phyloP scores from a whole-genome alignment of 2,113 vertebrate species.

The Kryptolebias marmoratus region DNA sequence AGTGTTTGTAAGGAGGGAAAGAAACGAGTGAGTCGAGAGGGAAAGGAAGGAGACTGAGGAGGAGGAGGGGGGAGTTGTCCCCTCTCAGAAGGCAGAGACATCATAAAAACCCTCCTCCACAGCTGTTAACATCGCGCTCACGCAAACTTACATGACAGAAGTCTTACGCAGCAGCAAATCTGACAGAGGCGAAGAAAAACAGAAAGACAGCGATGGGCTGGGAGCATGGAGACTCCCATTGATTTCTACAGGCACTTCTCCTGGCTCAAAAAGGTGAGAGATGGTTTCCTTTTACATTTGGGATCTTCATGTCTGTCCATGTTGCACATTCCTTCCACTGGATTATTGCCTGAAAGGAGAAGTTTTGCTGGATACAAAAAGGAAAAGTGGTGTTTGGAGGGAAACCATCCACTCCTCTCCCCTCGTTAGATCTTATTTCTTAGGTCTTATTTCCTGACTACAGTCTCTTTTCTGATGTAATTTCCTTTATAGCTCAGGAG shows the following conservation, averaged over 20 bases:
- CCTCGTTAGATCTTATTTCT: not conserved
- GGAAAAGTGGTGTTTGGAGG: not conserved
- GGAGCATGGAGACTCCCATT: slow-evolving; percentile 94
- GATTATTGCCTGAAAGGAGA: not conserved
- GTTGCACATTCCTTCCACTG: not conserved
- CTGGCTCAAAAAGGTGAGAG: slow-evolving; percentile 94
- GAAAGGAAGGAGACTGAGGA: not conserved
- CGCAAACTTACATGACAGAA: slow-evolving; percentile 31
- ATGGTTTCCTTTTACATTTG: not conserved
- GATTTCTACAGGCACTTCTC: slow-evolving; percentile 96
- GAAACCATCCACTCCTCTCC: not conserved
- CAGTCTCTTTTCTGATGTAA: slow-evolving; percentile 32
- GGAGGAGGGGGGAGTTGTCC: slow-evolving; percentile 26
- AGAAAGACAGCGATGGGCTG: slow-evolving; percentile 87
- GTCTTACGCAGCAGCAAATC: slow-evolving; percentile 28
- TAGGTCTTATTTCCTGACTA: slow-evolving; percentile 28
- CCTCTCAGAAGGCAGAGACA: slow-evolving; percentile 31
- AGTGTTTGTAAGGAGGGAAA: not conserved
- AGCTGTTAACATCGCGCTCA: slow-evolving; percentile 54
- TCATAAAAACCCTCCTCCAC: slow-evolving; percentile 55
- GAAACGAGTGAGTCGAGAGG: slow-evolving; percentile 1
- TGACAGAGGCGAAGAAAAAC: not conserved
- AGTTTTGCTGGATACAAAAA: not conserved
- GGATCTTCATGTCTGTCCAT: not conserved
- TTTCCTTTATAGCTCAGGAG: slow-evolving; percentile 27